phyloP scores from a whole-genome alignment of 2,113 vertebrate genomes.

The Macaca nemestrina region DNA sequence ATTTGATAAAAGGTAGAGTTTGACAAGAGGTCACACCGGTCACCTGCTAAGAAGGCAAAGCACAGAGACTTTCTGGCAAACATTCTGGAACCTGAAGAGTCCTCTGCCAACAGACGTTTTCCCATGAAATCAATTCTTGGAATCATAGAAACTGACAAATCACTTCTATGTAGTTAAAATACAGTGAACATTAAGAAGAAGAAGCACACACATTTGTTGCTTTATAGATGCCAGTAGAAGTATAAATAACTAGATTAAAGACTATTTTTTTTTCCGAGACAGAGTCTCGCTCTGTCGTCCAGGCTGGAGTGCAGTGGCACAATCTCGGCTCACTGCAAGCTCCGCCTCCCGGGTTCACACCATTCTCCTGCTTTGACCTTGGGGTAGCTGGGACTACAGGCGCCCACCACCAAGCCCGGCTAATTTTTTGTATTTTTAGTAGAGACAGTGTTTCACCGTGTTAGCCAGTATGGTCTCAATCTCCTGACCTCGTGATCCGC shows the following conservation, averaged over 20 bases:
- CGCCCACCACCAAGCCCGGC: too few species aligned
- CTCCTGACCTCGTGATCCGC: too few species aligned
- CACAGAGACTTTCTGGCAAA: constrained; percentile 21
- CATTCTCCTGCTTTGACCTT: too few species aligned
- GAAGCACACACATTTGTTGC: neutral
- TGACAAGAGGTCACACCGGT: constrained; percentile 6
- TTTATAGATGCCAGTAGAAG: neutral
- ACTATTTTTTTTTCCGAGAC: neutral
- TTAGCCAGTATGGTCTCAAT: too few species aligned
- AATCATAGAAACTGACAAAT: neutral
- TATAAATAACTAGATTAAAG: neutral
- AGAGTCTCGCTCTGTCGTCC: too few species aligned
- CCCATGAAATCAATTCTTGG: constrained; percentile 37
- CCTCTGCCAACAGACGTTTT: neutral
- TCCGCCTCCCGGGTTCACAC: too few species aligned
- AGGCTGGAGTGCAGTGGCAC: too few species aligned
- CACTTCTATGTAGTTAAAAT: neutral
- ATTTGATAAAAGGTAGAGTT: constrained; percentile 39
- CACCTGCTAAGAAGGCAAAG: neutral
- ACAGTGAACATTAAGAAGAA: neutral
- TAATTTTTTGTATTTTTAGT: too few species aligned
- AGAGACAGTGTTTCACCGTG: too few species aligned
- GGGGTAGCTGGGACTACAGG: too few species aligned
- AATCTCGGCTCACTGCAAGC: too few species aligned
- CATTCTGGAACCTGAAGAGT: neutral